Evolutionary conservation across 1,140 invertebrate species (phyloP), one percentile per base, ranked within the genome.

Genomic region (Amphibalanus amphitrite): DNA sequence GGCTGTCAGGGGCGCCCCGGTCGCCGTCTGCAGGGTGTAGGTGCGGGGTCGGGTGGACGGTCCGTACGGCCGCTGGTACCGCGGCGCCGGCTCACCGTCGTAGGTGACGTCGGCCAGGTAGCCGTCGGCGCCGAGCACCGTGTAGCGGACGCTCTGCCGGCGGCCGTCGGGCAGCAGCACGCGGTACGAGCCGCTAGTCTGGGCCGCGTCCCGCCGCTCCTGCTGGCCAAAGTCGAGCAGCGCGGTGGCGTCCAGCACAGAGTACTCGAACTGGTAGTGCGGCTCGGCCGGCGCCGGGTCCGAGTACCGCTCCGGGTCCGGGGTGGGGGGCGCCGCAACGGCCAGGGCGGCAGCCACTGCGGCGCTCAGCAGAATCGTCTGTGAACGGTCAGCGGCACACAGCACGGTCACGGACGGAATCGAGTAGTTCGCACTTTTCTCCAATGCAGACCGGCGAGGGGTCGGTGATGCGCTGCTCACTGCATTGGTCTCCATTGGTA

Each of bases 91-190:
- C 65, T 72, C 70, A 13, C 73, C 73, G 67, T 75, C 74, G 70
- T 75, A 75, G 26, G 71, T 74, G 15, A 75, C 72, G 28, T 76
- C 72, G 29, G 74, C 74, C 74, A 82, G 79, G 69, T 73, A 75
- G 29, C 74, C 74, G 6, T 70, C 26, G 25, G 69, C 40, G 67
- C 72, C 70, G 73, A 74, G 73, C 25, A 74, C 75, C 29, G 72
- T 74, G 75, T 76, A 76, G 4, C 72, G 70, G 17, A 76, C 75
- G 65, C 71, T 67, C 69, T 78, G 77, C 23, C 72, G 67, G 26
- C 77, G 75, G 67, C 76, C 76, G 59, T 78, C 77, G 38, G 77
- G 77, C 28, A 78, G 72, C 26, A 71, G 70, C 23, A 78, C 77
- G 68, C 74, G 73, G 72, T 78, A 78, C 28, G 71, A 72, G 28